Evolutionary conservation across 2,888 invertebrate species (phyloP).

Genomic region (Miltochrista miniata): DNA sequence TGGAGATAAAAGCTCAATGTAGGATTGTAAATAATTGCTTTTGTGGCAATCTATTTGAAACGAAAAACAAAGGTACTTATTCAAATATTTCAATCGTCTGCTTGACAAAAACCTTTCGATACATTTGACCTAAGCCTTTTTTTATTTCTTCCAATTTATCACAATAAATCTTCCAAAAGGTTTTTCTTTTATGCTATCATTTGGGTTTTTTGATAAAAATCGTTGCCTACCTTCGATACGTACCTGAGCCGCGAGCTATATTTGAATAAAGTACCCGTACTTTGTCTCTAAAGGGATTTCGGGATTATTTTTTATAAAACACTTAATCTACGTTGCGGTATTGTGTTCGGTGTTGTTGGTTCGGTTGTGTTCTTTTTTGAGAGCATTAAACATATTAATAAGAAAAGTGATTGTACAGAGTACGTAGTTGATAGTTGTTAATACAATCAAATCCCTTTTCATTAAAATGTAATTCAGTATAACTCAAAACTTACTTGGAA

Average conservation of each 20-base stretch:
- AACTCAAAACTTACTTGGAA: too few relatives aligned
- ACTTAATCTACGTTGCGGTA: neutral
- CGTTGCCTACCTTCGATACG: slow-evolving; percentile 16
- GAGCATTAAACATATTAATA: too few relatives aligned
- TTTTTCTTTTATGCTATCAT: slow-evolving; percentile 34
- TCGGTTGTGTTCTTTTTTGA: too few relatives aligned
- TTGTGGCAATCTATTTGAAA: too few relatives aligned
- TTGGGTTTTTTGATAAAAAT: slow-evolving; percentile 37
- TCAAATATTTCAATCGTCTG: slow-evolving; percentile 40
- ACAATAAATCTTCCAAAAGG: slow-evolving; percentile 50
- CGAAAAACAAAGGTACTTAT: slow-evolving; percentile 22
- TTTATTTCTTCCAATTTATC: slow-evolving; percentile 51
- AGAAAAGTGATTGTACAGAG: too few relatives aligned
- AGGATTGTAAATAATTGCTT: too few relatives aligned
- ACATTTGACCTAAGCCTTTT: slow-evolving; percentile 41
- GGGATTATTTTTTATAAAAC: slow-evolving; percentile 7
- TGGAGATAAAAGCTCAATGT: too few relatives aligned
- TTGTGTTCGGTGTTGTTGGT: too few relatives aligned
- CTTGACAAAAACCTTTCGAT: slow-evolving; percentile 43
- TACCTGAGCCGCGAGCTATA: slow-evolving; percentile 10
- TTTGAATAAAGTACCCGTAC: slow-evolving; percentile 5
- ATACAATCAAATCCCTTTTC: too few relatives aligned
- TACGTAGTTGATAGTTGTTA: too few relatives aligned
- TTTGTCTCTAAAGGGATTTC: slow-evolving; percentile 4
- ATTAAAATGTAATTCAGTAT: too few relatives aligned